phyloP scores from a whole-genome alignment of 2,797 vertebrate species.

The Crenuchus spilurus region DNA sequence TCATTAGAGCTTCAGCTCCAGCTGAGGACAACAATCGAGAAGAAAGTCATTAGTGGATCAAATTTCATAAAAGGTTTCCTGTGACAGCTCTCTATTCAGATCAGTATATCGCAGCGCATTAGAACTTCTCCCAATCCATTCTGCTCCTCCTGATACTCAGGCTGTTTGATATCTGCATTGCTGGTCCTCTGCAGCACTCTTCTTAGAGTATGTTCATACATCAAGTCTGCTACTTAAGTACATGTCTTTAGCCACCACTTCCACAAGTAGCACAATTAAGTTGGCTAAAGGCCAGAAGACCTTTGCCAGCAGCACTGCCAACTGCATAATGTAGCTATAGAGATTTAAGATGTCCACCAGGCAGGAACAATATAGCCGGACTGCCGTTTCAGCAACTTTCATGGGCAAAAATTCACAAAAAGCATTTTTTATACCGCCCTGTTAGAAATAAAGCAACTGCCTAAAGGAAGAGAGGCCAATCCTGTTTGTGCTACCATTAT shows the following conservation, averaged over 20 bases:
- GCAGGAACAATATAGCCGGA: constrained; percentile 6
- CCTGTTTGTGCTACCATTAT: constrained; percentile 15
- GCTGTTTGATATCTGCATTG: constrained; percentile 24
- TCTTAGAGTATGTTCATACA: constrained; percentile 39
- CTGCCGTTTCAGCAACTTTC: constrained; percentile 21
- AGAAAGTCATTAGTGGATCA: not conserved
- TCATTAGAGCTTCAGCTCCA: not conserved
- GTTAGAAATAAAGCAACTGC: constrained; percentile 6
- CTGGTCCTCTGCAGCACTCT: constrained; percentile 17
- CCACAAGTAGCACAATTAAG: constrained; percentile 15
- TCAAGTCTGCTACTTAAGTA: constrained; percentile 21
- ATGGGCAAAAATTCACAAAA: constrained; percentile 2
- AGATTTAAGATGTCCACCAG: constrained; percentile 22
- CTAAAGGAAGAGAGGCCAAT: constrained; percentile 12
- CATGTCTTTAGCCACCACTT: constrained; percentile 14
- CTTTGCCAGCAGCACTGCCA: constrained; percentile 10
- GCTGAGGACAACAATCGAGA: not conserved
- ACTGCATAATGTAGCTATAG: constrained; percentile 24
- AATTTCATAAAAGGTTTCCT: not conserved
- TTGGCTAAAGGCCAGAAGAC: constrained; percentile 1
- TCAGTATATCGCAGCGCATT: not conserved
- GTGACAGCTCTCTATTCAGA: not conserved
- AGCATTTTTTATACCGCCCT: not conserved
- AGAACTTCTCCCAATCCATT: not conserved
- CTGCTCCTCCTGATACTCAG: not conserved